phyloP scores from a whole-genome alignment of 2,113 vertebrate genomes.

The Paradoxurus hermaphroditus region DNA sequence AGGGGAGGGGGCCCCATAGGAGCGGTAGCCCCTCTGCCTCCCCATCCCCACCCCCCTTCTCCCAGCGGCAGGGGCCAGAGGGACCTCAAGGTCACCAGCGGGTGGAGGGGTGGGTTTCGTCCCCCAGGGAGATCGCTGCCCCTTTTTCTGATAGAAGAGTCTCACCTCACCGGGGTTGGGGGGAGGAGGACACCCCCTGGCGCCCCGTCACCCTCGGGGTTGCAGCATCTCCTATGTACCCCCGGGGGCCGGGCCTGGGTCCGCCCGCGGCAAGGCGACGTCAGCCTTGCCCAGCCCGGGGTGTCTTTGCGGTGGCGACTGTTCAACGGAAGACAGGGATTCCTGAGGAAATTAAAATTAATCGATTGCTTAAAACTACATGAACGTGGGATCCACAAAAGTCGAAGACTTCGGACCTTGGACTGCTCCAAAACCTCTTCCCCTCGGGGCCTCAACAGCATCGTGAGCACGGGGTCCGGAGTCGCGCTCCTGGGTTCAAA shows the following conservation, averaged over 20 bases:
- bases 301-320: neutral
- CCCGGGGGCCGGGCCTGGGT: neutral
- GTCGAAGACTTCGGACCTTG: neutral
- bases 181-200: neutral
- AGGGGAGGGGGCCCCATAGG: neutral
- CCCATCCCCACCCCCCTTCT: neutral
- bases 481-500: neutral
- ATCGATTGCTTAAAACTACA: neutral
- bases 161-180: neutral
- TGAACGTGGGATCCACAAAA: neutral
- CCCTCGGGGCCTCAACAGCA: neutral
- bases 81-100: neutral
- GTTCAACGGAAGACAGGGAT: too few relatives aligned
- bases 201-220: slow-evolving; percentile 19
- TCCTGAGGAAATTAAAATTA: neutral
- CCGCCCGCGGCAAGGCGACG: neutral
- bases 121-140: neutral
- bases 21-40: neutral
- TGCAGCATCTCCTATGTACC: slow-evolving; percentile 40
- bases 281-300: neutral
- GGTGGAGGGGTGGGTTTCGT: neutral
- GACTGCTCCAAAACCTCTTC: neutral
- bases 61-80: neutral
- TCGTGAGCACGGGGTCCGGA: accelerated
- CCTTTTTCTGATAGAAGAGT: neutral